Percentiles rank a stretch among this genome's conserved stretches.
Evolutionary conservation across 37 sponge, comb jelly and placozoan species (phyloP).

Genomic region (Aplysina aerophoba): DNA sequence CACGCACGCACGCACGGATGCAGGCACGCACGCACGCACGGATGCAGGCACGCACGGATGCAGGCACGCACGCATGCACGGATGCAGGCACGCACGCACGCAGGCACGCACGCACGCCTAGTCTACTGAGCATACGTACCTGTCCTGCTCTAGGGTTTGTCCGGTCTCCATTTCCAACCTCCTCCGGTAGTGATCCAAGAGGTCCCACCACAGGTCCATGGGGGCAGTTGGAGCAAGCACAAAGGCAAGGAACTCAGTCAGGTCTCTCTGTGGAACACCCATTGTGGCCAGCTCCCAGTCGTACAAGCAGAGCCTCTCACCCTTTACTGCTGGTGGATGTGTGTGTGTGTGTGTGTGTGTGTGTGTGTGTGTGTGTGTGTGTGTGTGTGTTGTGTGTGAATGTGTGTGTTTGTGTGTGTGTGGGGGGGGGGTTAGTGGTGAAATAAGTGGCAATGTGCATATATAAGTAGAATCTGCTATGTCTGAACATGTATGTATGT

Average conservation of each 20-base stretch:
- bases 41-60: neutral
- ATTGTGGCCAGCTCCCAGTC: constrained; percentile 84
- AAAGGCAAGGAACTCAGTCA: constrained; percentile 76
- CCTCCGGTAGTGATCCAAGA: constrained; percentile 55
- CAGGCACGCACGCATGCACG: constrained; percentile 11
- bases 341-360: too few relatives aligned
- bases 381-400: too few relatives aligned
- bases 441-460: too few relatives aligned
- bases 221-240: constrained; percentile 37
- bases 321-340: neutral
- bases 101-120: constrained; percentile 11
- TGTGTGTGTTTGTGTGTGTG: too few relatives aligned
- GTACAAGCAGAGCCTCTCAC: constrained; percentile 57
- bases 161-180: constrained; percentile 51
- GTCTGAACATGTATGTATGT: too few relatives aligned
- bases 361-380: too few relatives aligned
- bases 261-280: constrained; percentile 69
- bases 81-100: neutral
- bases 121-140: neutral
- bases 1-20: neutral
- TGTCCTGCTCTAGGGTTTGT: constrained; percentile 6
- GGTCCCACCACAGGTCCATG: constrained; percentile 26
- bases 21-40: neutral
- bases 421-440: too few relatives aligned
- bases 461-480: too few relatives aligned